Conservation (phyloP, 2,113 vertebrate genomes). For the Melanostigma gelatinosum region DNA sequence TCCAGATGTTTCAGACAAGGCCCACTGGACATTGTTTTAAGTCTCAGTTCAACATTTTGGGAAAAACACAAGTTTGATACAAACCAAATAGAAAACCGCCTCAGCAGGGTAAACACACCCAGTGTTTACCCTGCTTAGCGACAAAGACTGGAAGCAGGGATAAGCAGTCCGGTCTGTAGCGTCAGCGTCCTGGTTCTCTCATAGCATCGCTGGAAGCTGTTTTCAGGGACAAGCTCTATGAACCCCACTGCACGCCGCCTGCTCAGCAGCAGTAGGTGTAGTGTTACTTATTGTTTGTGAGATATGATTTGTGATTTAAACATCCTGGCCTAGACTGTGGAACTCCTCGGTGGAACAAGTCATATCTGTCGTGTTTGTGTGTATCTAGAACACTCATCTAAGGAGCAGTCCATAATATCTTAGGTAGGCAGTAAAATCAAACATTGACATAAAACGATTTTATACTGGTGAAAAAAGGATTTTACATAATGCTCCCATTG, state of each 20-base stretch:
- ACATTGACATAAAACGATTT: not conserved
- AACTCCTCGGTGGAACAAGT: not conserved
- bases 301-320: not conserved
- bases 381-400: not conserved
- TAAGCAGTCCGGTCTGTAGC: no score
- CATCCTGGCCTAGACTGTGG: not conserved
- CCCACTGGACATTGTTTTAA: not conserved
- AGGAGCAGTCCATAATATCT: not conserved
- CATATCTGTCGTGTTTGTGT: not conserved
- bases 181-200: no score
- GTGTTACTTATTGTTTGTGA: not conserved
- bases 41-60: not conserved
- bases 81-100: not conserved
- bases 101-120: no score
- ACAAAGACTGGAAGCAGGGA: not conserved
- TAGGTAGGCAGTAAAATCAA: no score
- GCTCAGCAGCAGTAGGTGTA: not conserved
- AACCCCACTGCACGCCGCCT: not conserved
- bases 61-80: not conserved
- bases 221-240: not conserved
- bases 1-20: conserved; percentile 54
- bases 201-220: not conserved
- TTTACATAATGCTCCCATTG: no score
- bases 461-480: no score
- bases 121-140: not conserved